phyloP scores from a whole-genome alignment of 2,797 vertebrate genomes.

The Peromyscus eremicus region DNA sequence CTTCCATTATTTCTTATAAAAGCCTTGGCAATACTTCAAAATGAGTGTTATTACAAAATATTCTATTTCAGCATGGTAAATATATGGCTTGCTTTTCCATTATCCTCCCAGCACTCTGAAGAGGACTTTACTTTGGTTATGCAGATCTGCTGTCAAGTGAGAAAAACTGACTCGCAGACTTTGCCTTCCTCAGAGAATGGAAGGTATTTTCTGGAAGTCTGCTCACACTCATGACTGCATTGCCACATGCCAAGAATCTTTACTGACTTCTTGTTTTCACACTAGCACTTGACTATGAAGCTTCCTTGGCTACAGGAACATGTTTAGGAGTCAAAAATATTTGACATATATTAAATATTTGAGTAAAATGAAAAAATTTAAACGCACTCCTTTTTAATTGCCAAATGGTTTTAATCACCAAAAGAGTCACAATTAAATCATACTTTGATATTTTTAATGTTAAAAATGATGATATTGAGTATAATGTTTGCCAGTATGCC shows the following conservation, averaged over 20 bases:
- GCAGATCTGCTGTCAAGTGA: constrained; percentile 31
- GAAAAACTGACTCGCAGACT: constrained; percentile 69
- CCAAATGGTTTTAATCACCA: not conserved
- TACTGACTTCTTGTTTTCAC: not conserved
- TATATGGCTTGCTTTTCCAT: constrained; percentile 81
- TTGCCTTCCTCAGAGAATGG: constrained; percentile 47
- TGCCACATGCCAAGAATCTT: not conserved
- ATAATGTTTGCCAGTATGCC: not conserved
- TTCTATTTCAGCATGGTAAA: constrained; percentile 83
- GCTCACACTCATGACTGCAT: not conserved
- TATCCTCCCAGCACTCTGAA: constrained; percentile 74
- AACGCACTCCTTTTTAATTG: not conserved
- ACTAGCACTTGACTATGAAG: not conserved
- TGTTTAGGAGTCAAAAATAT: not conserved
- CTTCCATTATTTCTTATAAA: constrained; percentile 83
- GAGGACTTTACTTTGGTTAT: constrained; percentile 78
- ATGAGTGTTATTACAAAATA: constrained; percentile 84
- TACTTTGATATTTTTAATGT: not conserved
- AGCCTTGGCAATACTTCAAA: constrained; percentile 84
- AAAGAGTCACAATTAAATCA: not conserved
- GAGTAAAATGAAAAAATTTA: constrained; percentile 19
- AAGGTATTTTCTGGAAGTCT: constrained; percentile 56
- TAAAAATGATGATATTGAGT: not conserved
- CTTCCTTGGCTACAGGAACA: not conserved
- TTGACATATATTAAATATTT: constrained; percentile 27